These are phyloP conservation scores for Lanistes nyassanus DNA, from an alignment of 1,140 invertebrate genomes.

Conservation along the genomic window DNA sequence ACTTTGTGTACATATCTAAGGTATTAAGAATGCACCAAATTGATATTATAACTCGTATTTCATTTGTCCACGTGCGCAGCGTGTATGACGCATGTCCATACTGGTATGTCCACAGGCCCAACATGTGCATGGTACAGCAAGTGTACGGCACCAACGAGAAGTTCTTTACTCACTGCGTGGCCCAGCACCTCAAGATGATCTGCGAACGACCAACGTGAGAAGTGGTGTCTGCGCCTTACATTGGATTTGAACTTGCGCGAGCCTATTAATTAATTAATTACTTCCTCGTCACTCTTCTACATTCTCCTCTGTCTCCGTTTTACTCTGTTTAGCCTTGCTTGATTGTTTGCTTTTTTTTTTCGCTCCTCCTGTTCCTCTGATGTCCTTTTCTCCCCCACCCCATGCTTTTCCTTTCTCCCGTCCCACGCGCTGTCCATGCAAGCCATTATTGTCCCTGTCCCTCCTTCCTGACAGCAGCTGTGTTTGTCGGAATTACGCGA, in stretches of 20 bases:
- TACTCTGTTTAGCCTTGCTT: not conserved
- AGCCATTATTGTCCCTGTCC: not conserved
- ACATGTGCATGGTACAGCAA: slow-evolving; percentile 50
- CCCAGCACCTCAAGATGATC: slow-evolving; percentile 38
- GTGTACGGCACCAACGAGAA: slow-evolving; percentile 38
- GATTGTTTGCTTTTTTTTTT: not conserved
- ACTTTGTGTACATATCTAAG: too few relatives aligned
- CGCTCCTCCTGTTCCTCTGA: not conserved
- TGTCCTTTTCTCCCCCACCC: too few relatives aligned
- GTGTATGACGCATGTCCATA: too few relatives aligned
- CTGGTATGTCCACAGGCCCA: slow-evolving; percentile 40
- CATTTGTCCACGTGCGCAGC: too few relatives aligned
- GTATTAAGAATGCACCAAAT: too few relatives aligned
- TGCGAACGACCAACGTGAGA: slow-evolving; percentile 49
- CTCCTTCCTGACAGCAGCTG: not conserved
- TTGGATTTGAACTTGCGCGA: not conserved
- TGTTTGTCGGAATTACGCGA: too few relatives aligned
- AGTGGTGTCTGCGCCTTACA: not conserved
- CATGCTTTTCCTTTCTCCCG: not conserved
- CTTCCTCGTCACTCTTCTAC: not conserved
- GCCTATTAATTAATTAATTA: not conserved
- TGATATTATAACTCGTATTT: too few relatives aligned
- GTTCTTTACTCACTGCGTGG: slow-evolving; percentile 50
- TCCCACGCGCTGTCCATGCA: not conserved
- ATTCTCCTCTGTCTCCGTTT: not conserved